Conservation (phyloP, 2,888 invertebrate genomes). For the Athetis lepigone region DNA sequence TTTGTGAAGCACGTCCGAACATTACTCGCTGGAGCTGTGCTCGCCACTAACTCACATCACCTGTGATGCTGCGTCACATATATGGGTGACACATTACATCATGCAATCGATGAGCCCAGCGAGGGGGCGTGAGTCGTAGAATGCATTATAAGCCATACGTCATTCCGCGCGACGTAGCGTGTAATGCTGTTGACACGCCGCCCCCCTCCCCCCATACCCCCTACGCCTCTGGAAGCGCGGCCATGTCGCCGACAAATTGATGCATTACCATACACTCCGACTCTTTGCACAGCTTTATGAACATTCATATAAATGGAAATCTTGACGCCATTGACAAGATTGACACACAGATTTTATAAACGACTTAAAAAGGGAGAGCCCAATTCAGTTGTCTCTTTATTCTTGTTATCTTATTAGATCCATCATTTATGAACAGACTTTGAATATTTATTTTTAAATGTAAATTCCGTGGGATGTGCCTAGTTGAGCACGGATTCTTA, state of each 20-base stretch:
- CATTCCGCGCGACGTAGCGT: constrained; percentile 14
- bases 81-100: neutral
- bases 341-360: neutral
- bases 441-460: too few relatives aligned
- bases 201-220: neutral
- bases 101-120: neutral
- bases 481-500: too few relatives aligned
- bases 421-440: too few relatives aligned
- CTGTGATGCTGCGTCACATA: neutral
- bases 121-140: constrained; percentile 20
- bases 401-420: too few relatives aligned
- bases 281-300: neutral
- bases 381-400: too few relatives aligned
- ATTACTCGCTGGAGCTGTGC: too few relatives aligned
- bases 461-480: too few relatives aligned
- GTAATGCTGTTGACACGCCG: constrained; percentile 1
- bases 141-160: constrained; percentile 20
- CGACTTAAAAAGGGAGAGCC: neutral
- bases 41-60: too few relatives aligned
- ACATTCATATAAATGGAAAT: constrained; percentile 10
- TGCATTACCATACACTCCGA: constrained; percentile 15
- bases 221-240: neutral
- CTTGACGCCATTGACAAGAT: neutral
- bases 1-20: too few relatives aligned
- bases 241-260: neutral